Base-by-base conservation (phyloP, 2,888 invertebrate species). In the Parnassius apollo region DNA sequence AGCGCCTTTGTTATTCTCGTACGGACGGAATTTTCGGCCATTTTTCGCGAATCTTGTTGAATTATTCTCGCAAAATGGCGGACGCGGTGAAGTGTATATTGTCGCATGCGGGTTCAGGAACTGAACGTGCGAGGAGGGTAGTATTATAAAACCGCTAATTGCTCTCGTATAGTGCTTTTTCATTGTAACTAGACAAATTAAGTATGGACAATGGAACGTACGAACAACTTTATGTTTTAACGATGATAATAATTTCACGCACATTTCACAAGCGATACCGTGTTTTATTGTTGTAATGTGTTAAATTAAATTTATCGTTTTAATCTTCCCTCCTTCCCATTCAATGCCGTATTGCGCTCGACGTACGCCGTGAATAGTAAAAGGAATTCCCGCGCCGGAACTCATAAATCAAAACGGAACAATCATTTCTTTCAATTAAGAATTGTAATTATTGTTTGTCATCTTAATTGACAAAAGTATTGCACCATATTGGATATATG, bases 41-140 rank as follows among this genome's bases (percentile, higher is more conserved):
- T 88, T 88, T 77, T 80, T 85, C 77, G 84, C 81, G 86, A 83
- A 80, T 83, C 85, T 83, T 83, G 78, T 78, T 87, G 80, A 88
- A 87, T 88, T 85, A 85, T 88, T 85, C 71, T 78, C 77, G 72
- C 83, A 82, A 84, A 87, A 86, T 83, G 85, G 86, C 81, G 68
- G 69, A 67, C 68, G 77, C 69, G 79, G 80, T 79, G 79, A 81
- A 77, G 79, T 78, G 77, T 75, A 74, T 76, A 76, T 80, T 78
- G 78, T 81, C 72, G 73, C 65, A 73, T 66, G 69, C 69, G 71
- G 75, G 61, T 65, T 67, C 72, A 67, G 69, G 69, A 74, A 72
- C 75, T 72, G 75, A 73, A 79, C 74, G 74, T 71, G 51, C 49
- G 70, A 73, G 72, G 75, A 73, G 82, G 81, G 78, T 74, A 74